Base-by-base conservation (phyloP, 2,888 invertebrate genomes). In the Aporophyla nigra region DNA sequence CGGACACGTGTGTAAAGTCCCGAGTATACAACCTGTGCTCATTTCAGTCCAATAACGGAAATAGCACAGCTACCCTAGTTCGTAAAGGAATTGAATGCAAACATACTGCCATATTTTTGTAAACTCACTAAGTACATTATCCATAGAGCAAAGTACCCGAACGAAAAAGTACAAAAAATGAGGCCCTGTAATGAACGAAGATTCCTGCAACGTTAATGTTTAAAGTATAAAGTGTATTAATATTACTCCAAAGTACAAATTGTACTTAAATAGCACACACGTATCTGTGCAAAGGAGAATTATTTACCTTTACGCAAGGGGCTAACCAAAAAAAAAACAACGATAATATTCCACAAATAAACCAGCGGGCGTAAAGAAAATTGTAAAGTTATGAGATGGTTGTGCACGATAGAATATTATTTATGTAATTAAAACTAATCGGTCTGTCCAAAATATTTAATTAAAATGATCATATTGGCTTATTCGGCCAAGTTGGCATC, bases 71-170 rank as follows among this genome's bases (percentile, higher is more conserved):
- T 77, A 86, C 86, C 86, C 80, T 87, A 88, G 84, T 86, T 89
- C 82, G 86, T 89, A 92, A 94, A 93, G 96, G 96, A 96, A 96
- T 96, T 96, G 96, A 96, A 94, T 91, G 92, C 93, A 94, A 94
- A 93, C 90, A 93, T 93, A 96, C 96, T 96, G 96, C 96, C 96
- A 96, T 94, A 94, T 93, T 94, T 94, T 94, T 94, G 89, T 95
- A 94, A 93, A 88, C 87, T 85, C 91, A 82, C 78, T 83, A 46
- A 10, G 43, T 46, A 80, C 74, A 74, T 83, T 80, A 82, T 78
- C 84, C 83, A 86, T 86, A 91, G 89, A 92, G 89, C 88, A 90
- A 88, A 88, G 86, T 88, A 89, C 88, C 86, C 88, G 85, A 90
- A 92, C 86, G 82, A 89, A 87, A 89, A 90, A 91, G 88, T 90